Evolutionary conservation across 2,113 vertebrate genomes (phyloP).

Genomic region (Micronycteris hirsuta): DNA sequence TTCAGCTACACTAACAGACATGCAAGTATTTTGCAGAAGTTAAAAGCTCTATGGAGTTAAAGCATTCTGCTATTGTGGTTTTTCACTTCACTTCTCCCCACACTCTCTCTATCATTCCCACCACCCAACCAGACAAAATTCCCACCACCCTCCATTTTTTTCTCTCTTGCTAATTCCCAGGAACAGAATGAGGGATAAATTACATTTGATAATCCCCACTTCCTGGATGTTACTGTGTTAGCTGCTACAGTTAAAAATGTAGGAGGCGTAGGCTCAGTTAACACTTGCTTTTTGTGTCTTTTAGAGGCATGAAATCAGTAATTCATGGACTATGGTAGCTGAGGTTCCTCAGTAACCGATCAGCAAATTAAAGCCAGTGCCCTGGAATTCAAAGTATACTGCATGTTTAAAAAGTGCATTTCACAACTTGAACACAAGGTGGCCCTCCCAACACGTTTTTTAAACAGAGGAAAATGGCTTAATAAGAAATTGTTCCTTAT

Average conservation of each 20-base stretch:
- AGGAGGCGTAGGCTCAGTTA: not conserved
- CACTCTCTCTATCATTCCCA: too few relatives aligned
- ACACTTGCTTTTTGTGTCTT: not conserved
- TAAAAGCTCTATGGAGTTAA: not conserved
- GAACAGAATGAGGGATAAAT: not conserved
- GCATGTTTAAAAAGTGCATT: not conserved
- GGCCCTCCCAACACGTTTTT: not conserved
- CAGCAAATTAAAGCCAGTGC: not conserved
- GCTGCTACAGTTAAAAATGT: not conserved
- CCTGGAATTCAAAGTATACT: not conserved
- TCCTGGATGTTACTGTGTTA: not conserved
- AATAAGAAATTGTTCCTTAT: not conserved
- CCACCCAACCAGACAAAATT: not conserved
- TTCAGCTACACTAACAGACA: not conserved
- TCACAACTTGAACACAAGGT: slow-evolving; percentile 46
- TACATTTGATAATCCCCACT: not conserved
- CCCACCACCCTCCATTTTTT: not conserved
- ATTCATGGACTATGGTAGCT: not conserved
- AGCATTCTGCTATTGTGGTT: not conserved
- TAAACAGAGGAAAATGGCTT: not conserved
- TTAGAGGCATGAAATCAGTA: not conserved
- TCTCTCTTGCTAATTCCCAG: not conserved
- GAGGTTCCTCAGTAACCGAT: not conserved
- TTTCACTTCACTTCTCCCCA: not conserved
- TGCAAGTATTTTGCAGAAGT: not conserved